Conservation (phyloP, 2,888 invertebrate species). For the Didymodactylos carnosus region DNA sequence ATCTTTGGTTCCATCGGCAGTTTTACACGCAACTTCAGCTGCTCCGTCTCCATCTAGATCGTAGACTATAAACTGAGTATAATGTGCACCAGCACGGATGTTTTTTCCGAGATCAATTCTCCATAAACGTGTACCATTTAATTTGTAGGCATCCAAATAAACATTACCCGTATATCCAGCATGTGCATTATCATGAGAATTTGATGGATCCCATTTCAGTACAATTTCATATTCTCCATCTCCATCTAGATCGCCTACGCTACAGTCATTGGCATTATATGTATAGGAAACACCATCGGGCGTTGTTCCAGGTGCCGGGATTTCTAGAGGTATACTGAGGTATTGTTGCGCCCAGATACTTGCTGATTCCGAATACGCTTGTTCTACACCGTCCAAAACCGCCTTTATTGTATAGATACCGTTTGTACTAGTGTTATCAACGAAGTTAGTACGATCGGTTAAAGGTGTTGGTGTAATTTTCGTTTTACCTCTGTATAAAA, state of each 20-base stretch:
- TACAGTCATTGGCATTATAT: background rate
- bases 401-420: background rate
- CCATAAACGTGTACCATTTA: background rate
- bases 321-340: background rate
- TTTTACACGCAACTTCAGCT: background rate
- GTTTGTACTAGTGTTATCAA: background rate
- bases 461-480: background rate
- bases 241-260: background rate
- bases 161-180: background rate
- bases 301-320: background rate
- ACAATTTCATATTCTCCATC: background rate
- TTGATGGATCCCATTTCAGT: background rate
- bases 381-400: background rate
- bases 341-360: background rate
- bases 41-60: background rate
- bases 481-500: background rate
- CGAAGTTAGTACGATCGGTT: background rate
- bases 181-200: background rate
- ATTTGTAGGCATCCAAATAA: background rate
- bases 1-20: background rate
- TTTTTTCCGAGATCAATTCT: background rate
- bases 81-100: background rate
- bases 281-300: background rate
- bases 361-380: background rate
- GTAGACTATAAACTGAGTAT: background rate